These are phyloP conservation scores for Cistogaster globosa DNA, from an alignment of 2,888 invertebrate genomes.

Conservation along the genomic window DNA sequence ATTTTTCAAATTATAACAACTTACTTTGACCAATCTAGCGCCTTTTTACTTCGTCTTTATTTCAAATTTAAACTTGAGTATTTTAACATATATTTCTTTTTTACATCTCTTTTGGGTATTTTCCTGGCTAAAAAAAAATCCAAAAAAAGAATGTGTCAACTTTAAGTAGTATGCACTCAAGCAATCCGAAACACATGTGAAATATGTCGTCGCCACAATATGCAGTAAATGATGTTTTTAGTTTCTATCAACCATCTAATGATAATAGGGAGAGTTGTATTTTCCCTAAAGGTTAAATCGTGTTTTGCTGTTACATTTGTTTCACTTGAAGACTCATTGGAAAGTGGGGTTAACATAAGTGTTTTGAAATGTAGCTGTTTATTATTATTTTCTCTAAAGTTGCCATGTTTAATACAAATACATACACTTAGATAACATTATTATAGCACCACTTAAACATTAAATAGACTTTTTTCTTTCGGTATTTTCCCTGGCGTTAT, in stretches of 20 bases:
- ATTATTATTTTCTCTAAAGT: slow-evolving; percentile 60
- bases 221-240: slow-evolving; percentile 56
- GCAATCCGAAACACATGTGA: slow-evolving; percentile 50
- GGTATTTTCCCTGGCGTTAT: not conserved
- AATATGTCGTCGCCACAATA: slow-evolving; percentile 44
- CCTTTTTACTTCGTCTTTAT: too few relatives aligned
- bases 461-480: slow-evolving; percentile 6
- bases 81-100: too few relatives aligned
- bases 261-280: slow-evolving; percentile 15
- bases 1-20: too few relatives aligned
- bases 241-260: slow-evolving; percentile 10
- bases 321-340: slow-evolving; percentile 9
- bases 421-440: not conserved
- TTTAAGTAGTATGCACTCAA: slow-evolving; percentile 13
- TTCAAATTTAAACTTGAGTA: too few relatives aligned
- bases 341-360: slow-evolving; percentile 61
- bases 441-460: not conserved
- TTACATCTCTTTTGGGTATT: not conserved
- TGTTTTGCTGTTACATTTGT: slow-evolving; percentile 11
- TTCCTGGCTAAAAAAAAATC: not conserved
- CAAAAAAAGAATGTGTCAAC: slow-evolving; percentile 45
- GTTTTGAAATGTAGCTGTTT: slow-evolving; percentile 37
- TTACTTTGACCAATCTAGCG: too few relatives aligned
- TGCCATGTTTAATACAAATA: slow-evolving; percentile 56
- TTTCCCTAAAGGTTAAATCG: slow-evolving; percentile 60